Conservation (phyloP, 2,797 vertebrate genomes). For the Sphenopsis melanotis region DNA sequence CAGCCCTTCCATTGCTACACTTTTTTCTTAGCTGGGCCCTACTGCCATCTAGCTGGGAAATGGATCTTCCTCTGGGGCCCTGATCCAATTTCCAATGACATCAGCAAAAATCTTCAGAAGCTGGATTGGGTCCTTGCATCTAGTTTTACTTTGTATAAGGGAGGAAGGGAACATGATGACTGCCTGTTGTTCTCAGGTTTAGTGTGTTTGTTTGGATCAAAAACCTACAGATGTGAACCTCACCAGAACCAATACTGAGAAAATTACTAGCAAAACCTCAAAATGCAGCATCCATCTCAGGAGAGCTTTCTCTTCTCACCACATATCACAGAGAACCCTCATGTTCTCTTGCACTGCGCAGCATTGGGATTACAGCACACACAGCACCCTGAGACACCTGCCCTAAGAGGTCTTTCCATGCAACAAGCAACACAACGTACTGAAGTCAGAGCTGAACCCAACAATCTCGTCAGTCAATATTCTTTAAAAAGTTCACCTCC, state of each 20-base stretch:
- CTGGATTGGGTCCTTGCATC: background rate
- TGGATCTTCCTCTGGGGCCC: conserved; percentile 60
- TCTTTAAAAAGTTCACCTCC: background rate
- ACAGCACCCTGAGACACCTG: background rate
- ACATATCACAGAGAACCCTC: background rate
- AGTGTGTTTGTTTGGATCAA: background rate
- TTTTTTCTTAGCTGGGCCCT: conserved; percentile 56
- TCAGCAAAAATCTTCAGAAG: background rate
- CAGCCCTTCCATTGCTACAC: background rate
- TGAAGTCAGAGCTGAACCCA: background rate
- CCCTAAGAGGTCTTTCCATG: background rate
- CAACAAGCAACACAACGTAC: background rate
- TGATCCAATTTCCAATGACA: conserved; percentile 29
- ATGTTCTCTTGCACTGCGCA: background rate
- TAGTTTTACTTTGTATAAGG: background rate
- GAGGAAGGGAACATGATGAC: background rate
- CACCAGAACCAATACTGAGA: background rate
- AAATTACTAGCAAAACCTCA: background rate
- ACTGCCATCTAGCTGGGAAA: conserved; percentile 67
- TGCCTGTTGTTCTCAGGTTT: background rate
- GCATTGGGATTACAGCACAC: background rate
- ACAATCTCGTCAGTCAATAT: background rate
- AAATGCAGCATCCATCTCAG: background rate
- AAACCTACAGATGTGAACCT: background rate
- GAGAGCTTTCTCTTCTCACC: background rate